Base-by-base conservation (phyloP, 2,113 vertebrate genomes). In the Boulengeromyrus knoepffleri region DNA sequence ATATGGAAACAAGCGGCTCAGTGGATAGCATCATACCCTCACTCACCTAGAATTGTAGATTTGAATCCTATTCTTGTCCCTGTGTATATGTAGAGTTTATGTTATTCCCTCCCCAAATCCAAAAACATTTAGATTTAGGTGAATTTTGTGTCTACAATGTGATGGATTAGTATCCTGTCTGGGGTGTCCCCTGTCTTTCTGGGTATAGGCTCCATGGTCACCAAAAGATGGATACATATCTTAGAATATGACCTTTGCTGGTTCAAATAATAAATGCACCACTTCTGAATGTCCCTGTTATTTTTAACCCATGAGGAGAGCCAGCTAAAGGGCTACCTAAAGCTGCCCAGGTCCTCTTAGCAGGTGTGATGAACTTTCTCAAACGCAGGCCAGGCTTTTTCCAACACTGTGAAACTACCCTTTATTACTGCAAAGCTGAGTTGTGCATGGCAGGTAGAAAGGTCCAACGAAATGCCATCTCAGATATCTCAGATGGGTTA, bases 311-410 rank as follows among this genome's bases (percentile, higher is more conserved):
- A 87, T 8, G 36, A 52, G 45, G 66, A 80, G 36, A 87, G 85
- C 31, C 31, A 50, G 6, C 10, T 47, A 52, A 74, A 46, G 15
- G 49, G 85, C 27, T 80, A 90, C 70, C 49, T n/a, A 66, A 74
- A 88, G 85, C 56, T 47, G 50, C 52, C 39, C 39, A 36, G 27
- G 86, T 87, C 27, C 45, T 19, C 46, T 15, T 8, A 80, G 89
- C 56, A 62, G 70, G 45, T 87, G 21, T 77, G 62, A 88, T 90
- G 87, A 90, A 47, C 89, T 88, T 80, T 62, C 87, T 50, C 24
- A 85, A 62, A 62, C 46, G 39, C 24, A 39, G 80, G 15, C 39
- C 42, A 10, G 36, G 19, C 17, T 4, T 31, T 50, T 49, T 46
- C 36, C 10, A 27, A 77, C 74, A n/a, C 49, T 45, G 36, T 12